A percentile compares a stretch with the other conserved stretches of the same genome.
phyloP scores from a whole-genome alignment of 1,140 invertebrate species.

The Phymastichus coffea region DNA sequence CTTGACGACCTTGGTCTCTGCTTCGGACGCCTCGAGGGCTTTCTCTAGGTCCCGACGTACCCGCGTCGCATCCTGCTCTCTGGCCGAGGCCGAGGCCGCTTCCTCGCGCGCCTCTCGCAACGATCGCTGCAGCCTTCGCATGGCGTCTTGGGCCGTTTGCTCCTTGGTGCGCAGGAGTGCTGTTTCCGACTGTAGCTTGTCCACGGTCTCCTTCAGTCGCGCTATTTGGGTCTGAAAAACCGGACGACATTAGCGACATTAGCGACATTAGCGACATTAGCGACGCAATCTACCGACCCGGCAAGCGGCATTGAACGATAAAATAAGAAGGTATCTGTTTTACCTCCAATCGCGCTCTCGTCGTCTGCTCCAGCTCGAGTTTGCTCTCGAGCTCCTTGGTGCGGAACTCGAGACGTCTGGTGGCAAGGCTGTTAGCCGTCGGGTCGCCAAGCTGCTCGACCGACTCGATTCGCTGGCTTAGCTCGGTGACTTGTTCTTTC shows the following conservation, averaged over 20 bases:
- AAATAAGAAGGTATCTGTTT: conserved; percentile 11
- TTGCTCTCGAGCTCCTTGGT: conserved; percentile 87
- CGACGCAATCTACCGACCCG: no score
- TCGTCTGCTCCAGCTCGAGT: conserved; percentile 85
- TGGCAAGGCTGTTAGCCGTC: conserved; percentile 73
- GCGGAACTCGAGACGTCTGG: conserved; percentile 70
- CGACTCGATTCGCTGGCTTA: conserved; percentile 73
- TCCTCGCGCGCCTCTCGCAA: conserved; percentile 75
- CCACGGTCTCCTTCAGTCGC: conserved; percentile 80
- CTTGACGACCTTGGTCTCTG: conserved; percentile 63
- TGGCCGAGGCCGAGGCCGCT: conserved; percentile 62
- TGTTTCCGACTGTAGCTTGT: conserved; percentile 75
- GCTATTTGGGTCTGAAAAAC: conserved; percentile 67
- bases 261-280: no score
- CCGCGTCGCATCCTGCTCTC: conserved; percentile 71
- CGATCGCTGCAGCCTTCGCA: conserved; percentile 70
- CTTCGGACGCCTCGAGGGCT: conserved; percentile 65
- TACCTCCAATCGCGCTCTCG: conserved; percentile 78
- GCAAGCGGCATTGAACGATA: no score
- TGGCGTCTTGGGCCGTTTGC: conserved; percentile 72
- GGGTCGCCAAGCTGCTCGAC: conserved; percentile 78
- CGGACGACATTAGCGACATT: neutral
- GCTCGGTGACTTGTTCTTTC: conserved; percentile 75
- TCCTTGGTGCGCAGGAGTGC: conserved; percentile 71
- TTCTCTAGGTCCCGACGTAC: conserved; percentile 71